phyloP scores from a whole-genome alignment of 1,140 invertebrate genomes.

The Pygmarrhopalites habei region DNA sequence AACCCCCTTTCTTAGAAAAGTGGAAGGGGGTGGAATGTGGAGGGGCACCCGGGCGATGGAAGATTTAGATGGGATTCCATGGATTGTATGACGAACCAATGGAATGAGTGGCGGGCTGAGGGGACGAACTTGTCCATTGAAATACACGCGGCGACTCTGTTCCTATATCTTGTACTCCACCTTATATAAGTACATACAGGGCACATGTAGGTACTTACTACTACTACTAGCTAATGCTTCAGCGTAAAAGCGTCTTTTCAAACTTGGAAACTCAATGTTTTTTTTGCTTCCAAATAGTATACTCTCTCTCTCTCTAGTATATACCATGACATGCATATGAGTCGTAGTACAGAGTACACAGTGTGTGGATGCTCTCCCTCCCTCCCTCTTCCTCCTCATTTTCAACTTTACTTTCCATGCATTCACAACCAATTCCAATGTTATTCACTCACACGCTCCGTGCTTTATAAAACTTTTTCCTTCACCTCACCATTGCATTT shows the following conservation, averaged over 20 bases:
- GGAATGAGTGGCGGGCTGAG: conserved; percentile 30
- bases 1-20: too few relatives aligned
- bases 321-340: too few relatives aligned
- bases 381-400: neutral
- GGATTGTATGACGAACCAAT: conserved; percentile 30
- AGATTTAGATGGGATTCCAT: conserved; percentile 31
- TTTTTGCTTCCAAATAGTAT: too few relatives aligned
- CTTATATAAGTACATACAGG: neutral
- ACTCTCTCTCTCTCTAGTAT: neutral
- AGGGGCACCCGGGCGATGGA: too few relatives aligned
- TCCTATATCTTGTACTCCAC: neutral
- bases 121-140: conserved; percentile 4
- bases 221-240: too few relatives aligned
- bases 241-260: too few relatives aligned
- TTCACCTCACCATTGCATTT: too few relatives aligned
- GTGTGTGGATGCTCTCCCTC: conserved; percentile 1
- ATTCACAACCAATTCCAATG: conserved; percentile 13
- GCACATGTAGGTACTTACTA: too few relatives aligned
- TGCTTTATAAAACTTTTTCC: neutral
- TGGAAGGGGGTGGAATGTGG: too few relatives aligned
- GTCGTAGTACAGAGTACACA: too few relatives aligned
- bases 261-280: too few relatives aligned
- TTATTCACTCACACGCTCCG: conserved; percentile 14
- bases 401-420: conserved; percentile 11
- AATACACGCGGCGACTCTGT: conserved; percentile 3